phyloP scores from a whole-genome alignment of 2,113 vertebrate genomes.

The Argyrosomus japonicus region DNA sequence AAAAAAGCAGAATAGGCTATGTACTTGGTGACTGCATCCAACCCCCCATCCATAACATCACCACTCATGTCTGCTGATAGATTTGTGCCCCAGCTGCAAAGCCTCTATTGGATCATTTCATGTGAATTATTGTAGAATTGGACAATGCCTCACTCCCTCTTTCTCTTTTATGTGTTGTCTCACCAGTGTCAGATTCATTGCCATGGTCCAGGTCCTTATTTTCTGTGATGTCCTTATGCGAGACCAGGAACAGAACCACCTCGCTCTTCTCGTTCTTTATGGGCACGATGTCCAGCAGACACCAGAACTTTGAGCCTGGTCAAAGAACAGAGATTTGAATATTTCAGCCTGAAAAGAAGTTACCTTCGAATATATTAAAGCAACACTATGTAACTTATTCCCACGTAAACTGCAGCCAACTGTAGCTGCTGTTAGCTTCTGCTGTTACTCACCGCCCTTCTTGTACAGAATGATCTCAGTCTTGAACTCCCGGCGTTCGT shows the following conservation, averaged over 20 bases:
- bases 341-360: neutral
- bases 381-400: too few relatives aligned
- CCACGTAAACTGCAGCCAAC: neutral
- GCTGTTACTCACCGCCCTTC: conserved; percentile 79
- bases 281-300: conserved; percentile 92
- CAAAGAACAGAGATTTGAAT: conserved; percentile 10
- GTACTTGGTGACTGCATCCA: neutral
- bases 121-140: conserved; percentile 29
- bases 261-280: conserved; percentile 95
- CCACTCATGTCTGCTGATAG: neutral
- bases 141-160: neutral
- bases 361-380: too few relatives aligned
- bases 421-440: too few relatives aligned
- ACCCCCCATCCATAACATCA: neutral
- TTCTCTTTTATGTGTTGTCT: conserved; percentile 45
- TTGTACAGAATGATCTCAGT: conserved; percentile 87
- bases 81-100: conserved; percentile 21
- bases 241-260: conserved; percentile 92
- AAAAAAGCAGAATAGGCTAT: neutral
- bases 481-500: conserved; percentile 87
- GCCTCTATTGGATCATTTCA: conserved; percentile 27
- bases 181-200: conserved; percentile 86
- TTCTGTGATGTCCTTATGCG: conserved; percentile 92
- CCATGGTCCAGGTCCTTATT: conserved; percentile 86
- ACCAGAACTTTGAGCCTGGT: conserved; percentile 91